These are phyloP conservation scores for Microdon myrmicae DNA, from an alignment of 2,888 invertebrate genomes.

Conservation along the genomic window DNA sequence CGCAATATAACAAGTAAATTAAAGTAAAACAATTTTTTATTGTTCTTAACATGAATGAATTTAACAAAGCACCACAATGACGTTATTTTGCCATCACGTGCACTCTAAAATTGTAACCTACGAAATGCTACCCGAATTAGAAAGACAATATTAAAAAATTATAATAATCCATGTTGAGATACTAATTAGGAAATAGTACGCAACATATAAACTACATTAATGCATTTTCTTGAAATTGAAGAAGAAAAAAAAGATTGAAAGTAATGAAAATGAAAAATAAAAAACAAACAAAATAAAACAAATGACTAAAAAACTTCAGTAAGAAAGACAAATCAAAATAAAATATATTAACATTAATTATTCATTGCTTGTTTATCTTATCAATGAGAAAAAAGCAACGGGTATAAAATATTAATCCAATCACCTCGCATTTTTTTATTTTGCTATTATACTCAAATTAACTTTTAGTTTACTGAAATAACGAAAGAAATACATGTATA, in stretches of 20 bases:
- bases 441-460: conserved; percentile 52
- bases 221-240: conserved; percentile 31
- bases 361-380: conserved; percentile 38
- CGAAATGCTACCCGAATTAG: conserved; percentile 25
- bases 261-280: conserved; percentile 9
- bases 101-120: conserved; percentile 27
- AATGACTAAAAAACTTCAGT: no score
- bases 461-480: conserved; percentile 53
- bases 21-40: neutral
- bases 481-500: conserved; percentile 46
- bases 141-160: no score
- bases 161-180: conserved; percentile 17
- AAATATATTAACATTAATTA: conserved; percentile 28
- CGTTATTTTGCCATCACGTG: conserved; percentile 31
- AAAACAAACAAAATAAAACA: no score
- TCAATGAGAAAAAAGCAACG: conserved; percentile 52
- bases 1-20: conserved; percentile 2
- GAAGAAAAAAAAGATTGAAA: neutral
- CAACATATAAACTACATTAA: conserved; percentile 45
- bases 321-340: conserved; percentile 1
- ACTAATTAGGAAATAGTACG: conserved; percentile 24
- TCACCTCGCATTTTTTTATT: conserved; percentile 52
- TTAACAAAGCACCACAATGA: conserved; percentile 30
- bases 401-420: conserved; percentile 51
- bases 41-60: conserved; percentile 6